Percentiles rank a stretch among this genome's conserved stretches.
Conservation (phyloP, 2,888 invertebrate genomes). For the Blastobasis adustella region DNA sequence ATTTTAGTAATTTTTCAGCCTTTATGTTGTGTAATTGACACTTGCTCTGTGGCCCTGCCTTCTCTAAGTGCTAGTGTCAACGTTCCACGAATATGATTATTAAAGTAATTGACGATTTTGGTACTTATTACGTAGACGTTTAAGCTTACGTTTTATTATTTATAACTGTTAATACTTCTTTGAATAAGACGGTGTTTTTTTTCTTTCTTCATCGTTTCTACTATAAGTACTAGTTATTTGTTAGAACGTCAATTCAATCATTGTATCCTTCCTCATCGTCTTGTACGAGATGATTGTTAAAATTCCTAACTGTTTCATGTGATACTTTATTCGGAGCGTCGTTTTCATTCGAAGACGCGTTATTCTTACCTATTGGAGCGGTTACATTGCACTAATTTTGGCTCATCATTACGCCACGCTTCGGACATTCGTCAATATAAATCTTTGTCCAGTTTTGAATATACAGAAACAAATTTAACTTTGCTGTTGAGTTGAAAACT, state of each 20-base stretch:
- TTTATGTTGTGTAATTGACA: neutral
- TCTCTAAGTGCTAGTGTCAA: too few species aligned
- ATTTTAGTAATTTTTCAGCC: neutral
- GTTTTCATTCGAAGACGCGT: neutral
- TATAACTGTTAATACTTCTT: too few species aligned
- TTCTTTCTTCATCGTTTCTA: too few species aligned
- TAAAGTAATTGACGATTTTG: too few species aligned
- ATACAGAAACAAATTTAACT: neutral
- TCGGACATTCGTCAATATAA: constrained; percentile 12
- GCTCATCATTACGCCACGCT: constrained; percentile 5
- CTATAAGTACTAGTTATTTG: too few species aligned
- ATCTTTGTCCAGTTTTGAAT: constrained; percentile 14
- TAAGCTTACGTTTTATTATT: too few species aligned
- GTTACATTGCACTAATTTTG: constrained; percentile 7
- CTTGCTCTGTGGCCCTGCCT: neutral
- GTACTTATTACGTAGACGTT: too few species aligned
- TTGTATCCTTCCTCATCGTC: neutral
- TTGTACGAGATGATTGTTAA: neutral
- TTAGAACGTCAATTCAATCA: too few species aligned
- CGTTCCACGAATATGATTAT: too few species aligned
- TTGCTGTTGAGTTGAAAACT: neutral
- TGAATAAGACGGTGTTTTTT: too few species aligned
- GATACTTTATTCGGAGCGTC: neutral
- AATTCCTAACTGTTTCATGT: neutral
- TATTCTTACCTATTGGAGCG: constrained; percentile 13